Evolutionary conservation across 2,113 vertebrate species (phyloP), one percentile per base, ranked within the genome.

Genomic region (Maccullochella peelii): DNA sequence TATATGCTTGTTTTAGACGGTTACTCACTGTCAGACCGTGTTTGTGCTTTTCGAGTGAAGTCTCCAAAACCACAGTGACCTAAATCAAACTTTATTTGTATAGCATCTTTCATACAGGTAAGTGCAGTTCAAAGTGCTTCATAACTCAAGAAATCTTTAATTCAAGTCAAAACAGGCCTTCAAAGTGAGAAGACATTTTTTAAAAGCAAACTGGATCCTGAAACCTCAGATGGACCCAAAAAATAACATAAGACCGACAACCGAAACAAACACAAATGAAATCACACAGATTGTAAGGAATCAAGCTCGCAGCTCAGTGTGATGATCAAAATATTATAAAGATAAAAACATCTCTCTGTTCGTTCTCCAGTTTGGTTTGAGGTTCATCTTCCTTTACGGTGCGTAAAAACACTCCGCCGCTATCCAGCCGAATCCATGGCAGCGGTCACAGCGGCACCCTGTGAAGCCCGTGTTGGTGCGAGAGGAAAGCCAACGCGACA

Each of bases 111-210:
- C n/a, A n/a, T n/a, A n/a, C n/a, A n/a, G n/a, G n/a, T n/a, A n/a
- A n/a, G n/a, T n/a, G n/a, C n/a, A n/a, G n/a, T n/a, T n/a, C n/a
- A n/a, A n/a, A n/a, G n/a, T n/a, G n/a, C n/a, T n/a, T n/a, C n/a
- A n/a, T n/a, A n/a, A n/a, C n/a, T n/a, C 58, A 61, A 80, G 67
- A 66, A 74, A 84, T 79, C 76, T 93, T 92, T 90, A 84, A 84
- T 92, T 91, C 90, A 91, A 91, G 88, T 92, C 79, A 59, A 77
- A 84, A 88, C 86, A 92, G 86, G 86, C 59, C 50, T 69, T 80
- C 42, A 79, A 63, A 88, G 21, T 38, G 36, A 79, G 42, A 54
- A 50, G 6, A 62, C 47, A n/a, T 27, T 12, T 12, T 27, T n/a
- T 27, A 12, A 25, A 55, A 57, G 71, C 62, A 67, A 66, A 59